These are phyloP conservation scores for Cynopterus brachyotis DNA, from an alignment of 2,113 vertebrate species.

Conservation along the genomic window DNA sequence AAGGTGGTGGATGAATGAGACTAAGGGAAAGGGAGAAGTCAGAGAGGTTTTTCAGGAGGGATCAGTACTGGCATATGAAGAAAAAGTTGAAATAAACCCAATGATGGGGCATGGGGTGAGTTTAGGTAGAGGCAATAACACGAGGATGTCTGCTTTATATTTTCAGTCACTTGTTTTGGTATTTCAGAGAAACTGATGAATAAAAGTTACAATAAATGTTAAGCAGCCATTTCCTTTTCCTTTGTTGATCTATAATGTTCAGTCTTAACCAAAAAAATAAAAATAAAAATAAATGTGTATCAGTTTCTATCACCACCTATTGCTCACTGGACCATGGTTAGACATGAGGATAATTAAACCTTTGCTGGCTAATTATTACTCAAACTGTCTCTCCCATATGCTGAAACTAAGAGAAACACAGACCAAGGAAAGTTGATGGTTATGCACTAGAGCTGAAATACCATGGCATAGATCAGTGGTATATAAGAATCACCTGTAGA, in stretches of 20 bases:
- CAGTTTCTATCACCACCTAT: neutral
- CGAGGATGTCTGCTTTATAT: neutral
- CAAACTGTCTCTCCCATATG: neutral
- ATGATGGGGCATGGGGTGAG: neutral
- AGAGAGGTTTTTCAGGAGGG: neutral
- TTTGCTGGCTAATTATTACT: neutral
- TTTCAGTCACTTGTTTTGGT: neutral
- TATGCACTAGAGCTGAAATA: neutral
- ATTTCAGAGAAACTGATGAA: neutral
- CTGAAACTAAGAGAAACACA: neutral
- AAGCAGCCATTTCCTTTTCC: neutral
- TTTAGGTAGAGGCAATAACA: neutral
- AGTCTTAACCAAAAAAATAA: neutral
- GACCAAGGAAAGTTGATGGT: neutral
- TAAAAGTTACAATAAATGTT: neutral
- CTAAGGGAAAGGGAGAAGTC: neutral
- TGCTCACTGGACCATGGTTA: neutral
- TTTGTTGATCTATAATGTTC: neutral
- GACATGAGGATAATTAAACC: neutral
- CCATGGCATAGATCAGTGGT: fast-evolving
- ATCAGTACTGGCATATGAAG: neutral
- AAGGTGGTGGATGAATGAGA: neutral
- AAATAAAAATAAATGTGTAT: too few relatives aligned
- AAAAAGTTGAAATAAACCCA: neutral
- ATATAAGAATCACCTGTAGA: neutral